A percentile compares a stretch with the other conserved stretches of the same genome.
Evolutionary conservation across 2,888 invertebrate species (phyloP).

Genomic region (Hoplodrina ambigua): DNA sequence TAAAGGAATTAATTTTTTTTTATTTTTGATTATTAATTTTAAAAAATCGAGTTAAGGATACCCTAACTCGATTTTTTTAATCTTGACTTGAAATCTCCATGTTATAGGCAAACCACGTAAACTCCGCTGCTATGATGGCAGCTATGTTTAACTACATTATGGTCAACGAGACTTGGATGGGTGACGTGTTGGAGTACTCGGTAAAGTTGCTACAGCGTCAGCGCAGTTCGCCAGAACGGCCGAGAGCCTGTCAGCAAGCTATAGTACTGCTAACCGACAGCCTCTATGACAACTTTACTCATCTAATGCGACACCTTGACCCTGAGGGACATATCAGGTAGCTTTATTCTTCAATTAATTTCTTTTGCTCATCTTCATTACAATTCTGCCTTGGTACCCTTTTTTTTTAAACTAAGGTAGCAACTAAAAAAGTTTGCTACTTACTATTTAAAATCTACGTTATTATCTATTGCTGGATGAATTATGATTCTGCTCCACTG

Average conservation of each 20-base stretch:
- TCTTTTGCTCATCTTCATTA: too few relatives aligned
- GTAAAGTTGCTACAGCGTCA: slow-evolving; percentile 75
- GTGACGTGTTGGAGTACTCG: slow-evolving; percentile 73
- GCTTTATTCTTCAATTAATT: background rate
- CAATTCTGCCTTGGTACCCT: too few relatives aligned
- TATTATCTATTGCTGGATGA: too few relatives aligned
- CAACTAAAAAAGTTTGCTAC: too few relatives aligned
- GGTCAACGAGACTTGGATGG: slow-evolving; percentile 79
- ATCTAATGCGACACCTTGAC: slow-evolving; percentile 75
- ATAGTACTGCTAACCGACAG: slow-evolving; percentile 85
- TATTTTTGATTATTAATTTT: too few relatives aligned
- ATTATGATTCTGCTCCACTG: too few relatives aligned
- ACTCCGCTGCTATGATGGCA: slow-evolving; percentile 85
- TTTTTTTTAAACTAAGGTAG: too few relatives aligned
- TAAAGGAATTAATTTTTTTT: too few relatives aligned
- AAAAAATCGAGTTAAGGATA: too few relatives aligned
- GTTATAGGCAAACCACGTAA: slow-evolving; percentile 84
- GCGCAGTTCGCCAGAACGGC: slow-evolving; percentile 65
- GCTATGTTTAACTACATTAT: slow-evolving; percentile 72
- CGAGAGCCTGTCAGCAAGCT: slow-evolving; percentile 84
- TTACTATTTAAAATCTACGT: too few relatives aligned
- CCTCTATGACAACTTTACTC: slow-evolving; percentile 78
- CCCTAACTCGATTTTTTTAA: too few relatives aligned
- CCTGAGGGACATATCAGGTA: slow-evolving; percentile 82
- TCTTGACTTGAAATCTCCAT: background rate